phyloP scores from a whole-genome alignment of 2,888 invertebrate species.

The Chloroclystis v-ata region DNA sequence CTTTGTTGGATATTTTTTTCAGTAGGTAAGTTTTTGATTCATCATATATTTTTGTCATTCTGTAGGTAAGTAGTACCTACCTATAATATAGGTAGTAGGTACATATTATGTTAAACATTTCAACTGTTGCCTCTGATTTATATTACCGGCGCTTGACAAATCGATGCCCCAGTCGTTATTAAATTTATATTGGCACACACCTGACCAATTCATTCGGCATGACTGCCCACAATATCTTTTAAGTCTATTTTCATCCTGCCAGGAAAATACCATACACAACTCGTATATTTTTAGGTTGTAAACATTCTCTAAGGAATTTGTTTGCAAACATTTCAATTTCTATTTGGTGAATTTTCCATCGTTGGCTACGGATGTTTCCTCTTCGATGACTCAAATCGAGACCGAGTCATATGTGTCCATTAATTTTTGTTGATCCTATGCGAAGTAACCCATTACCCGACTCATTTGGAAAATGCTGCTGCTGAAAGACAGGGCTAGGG shows the following conservation, averaged over 20 bases:
- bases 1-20: not conserved
- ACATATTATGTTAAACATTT: too few species aligned
- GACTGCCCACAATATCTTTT: not conserved
- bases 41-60: too few species aligned
- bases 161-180: not conserved
- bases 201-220: not conserved
- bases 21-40: not conserved
- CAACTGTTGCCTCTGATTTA: not conserved
- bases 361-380: conserved; percentile 3
- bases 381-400: conserved; percentile 5
- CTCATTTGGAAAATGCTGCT: not conserved
- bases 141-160: not conserved
- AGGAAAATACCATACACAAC: not conserved
- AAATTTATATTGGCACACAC: not conserved
- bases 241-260: not conserved
- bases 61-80: too few species aligned
- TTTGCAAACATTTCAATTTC: not conserved
- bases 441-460: conserved; percentile 1
- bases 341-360: not conserved
- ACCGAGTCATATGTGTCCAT: conserved; percentile 7
- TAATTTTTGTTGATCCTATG: conserved; percentile 1
- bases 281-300: not conserved
- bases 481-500: not conserved
- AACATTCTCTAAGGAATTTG: not conserved
- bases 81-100: too few species aligned